Evolutionary conservation across 2,113 vertebrate genomes (phyloP), one percentile per base, ranked within the genome.

Genomic region (Arothron firmamentum): DNA sequence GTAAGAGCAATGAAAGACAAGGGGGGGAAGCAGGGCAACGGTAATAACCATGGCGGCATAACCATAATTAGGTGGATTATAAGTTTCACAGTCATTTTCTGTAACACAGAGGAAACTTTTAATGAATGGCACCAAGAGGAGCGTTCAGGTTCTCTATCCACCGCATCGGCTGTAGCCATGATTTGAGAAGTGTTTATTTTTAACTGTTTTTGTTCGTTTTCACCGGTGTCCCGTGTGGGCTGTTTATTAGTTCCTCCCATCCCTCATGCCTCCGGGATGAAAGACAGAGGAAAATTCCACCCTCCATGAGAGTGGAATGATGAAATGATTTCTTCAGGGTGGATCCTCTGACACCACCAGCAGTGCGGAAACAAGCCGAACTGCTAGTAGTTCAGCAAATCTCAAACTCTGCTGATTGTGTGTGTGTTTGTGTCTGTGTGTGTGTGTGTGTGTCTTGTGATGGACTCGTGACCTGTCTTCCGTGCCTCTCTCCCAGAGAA

Each of bases 51-150:
- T 62, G 69, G 61, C 76, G 78, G 70, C 68, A 83, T 52, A 82
- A 83, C 76, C 69, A 73, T 80, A 85, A 82, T 88, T 76, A 75
- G 67, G 41, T 61, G 59, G 77, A 85, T 83, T 80, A 70, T 77
- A 75, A 75, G 62, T 84, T 82, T 73, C 59, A 56, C 54, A 42
- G 65, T 71, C 52, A 60, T 81, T 78, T 82, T 74, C 17, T 49
- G 10, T 80, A 74, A 77, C 55, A 54, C 0, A 17, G 52, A 67
- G 84, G 79, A 80, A 81, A 83, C 74, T 65, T 85, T 80, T 72
- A 77, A 86, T 79, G 69, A 65, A 65, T 17, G 25, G 51, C 52
- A 59, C 1, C 48, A 64, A 19, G 7, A 65, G 16, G 21, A 61
- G 45, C 21, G 55, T 56, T 19, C 82, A 77, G 65, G 41, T 78